Base-by-base conservation (phyloP, 2,113 vertebrate genomes). In the Noturus placidus region DNA sequence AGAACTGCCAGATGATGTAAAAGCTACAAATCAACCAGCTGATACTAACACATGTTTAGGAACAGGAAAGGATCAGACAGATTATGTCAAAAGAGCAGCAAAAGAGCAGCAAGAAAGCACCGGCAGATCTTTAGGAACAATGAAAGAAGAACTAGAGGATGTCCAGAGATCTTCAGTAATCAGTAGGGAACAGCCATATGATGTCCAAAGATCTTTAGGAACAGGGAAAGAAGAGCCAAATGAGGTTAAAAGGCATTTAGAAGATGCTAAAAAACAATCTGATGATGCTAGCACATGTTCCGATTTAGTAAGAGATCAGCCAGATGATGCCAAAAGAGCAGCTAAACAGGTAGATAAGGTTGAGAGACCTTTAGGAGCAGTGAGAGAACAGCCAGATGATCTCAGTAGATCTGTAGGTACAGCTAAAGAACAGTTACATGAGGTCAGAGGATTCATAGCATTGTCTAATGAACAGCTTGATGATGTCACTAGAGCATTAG, bases 1-100 rank as follows among this genome's bases (percentile, higher is more conserved):
- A 56, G 86, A 91, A 50, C 82, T 19, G 22, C 87, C 35, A 27
- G 54, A 46, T 56, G 80, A 87, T 61, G 42, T 67, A 27, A 57
- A 27, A 15, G 5, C n/a, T 79, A 33, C 25, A 82, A 33, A 82
- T 61, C 9, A 82, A 27, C 33, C 20, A 61, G 30, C 15, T 7
- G 1, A 82, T 81, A 33, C 19, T 78, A 17, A 54, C 3, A 22
- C 7, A 35, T 4, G 54, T 80, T 56, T 57, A 20, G 3, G 17
- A 57, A 76, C 38, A 69, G 14, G 13, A 69, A 76, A 50, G 22
- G 52, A 57, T 80, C 78, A 80, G 30, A 2, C 27, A 78, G 76
- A 78, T 78, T 54, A 54, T 54, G 76, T 0, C 15, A 30, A 54
- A 78, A 54, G 78, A 57, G 4, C 20, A 80, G 4, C 20, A 80